Conservation (phyloP, 2,797 vertebrate species). For the Chelonia mydas region DNA sequence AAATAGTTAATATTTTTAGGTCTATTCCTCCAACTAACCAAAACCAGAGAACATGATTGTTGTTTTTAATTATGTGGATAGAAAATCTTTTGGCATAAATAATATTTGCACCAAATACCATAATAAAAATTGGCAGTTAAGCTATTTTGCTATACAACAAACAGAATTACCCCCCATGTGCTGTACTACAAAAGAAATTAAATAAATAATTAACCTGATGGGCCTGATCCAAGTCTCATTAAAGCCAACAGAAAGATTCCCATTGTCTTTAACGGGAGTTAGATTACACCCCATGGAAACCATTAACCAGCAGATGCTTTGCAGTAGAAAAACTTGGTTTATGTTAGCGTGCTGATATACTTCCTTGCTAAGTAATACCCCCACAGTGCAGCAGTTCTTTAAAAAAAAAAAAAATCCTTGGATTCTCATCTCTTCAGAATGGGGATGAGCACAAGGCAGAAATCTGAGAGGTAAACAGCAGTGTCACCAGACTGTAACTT, state of each 20-base stretch:
- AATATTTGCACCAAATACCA: neutral
- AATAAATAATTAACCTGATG: neutral
- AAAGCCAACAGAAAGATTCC: neutral
- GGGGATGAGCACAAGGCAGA: neutral
- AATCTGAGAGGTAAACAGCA: neutral
- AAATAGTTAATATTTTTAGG: neutral
- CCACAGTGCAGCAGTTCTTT: neutral
- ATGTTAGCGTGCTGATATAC: neutral
- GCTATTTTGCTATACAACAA: neutral
- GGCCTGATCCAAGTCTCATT: neutral
- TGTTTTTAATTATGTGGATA: neutral
- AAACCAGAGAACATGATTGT: neutral
- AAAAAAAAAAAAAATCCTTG: neutral
- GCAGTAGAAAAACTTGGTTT: neutral
- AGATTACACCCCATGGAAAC: neutral
- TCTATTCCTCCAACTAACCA: neutral
- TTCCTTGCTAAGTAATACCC: neutral
- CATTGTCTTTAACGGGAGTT: neutral
- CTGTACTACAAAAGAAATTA: neutral
- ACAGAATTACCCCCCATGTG: neutral
- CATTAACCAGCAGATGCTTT: neutral
- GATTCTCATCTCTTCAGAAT: neutral
- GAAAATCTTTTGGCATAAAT: neutral
- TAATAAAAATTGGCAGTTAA: neutral
- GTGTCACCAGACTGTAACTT: neutral